Percentiles rank a stretch among this genome's conserved stretches.
phyloP scores from a whole-genome alignment of 2,113 vertebrate genomes.

The Myotis brandtii region DNA sequence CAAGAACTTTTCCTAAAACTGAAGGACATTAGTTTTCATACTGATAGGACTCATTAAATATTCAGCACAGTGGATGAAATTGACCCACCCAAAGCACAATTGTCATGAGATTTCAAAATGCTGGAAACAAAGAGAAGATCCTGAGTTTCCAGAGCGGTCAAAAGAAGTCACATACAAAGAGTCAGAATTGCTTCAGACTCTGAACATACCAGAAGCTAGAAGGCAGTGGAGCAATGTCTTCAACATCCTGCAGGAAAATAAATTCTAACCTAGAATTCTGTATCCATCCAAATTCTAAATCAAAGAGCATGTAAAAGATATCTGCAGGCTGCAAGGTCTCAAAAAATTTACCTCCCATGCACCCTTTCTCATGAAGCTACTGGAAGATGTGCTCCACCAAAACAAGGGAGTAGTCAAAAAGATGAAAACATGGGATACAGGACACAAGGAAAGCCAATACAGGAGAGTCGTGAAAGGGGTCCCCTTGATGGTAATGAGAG shows the following conservation, averaged over 20 bases:
- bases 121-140: slow-evolving; percentile 40
- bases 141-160: slow-evolving; percentile 42
- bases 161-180: slow-evolving; percentile 23
- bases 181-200: not conserved
- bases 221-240: not conserved
- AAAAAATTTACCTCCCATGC: slow-evolving; percentile 30
- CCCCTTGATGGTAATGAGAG: not conserved
- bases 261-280: slow-evolving; percentile 9
- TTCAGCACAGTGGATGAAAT: slow-evolving; percentile 1
- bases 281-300: slow-evolving; percentile 40
- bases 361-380: slow-evolving; percentile 61
- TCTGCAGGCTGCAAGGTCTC: not conserved
- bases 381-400: not conserved
- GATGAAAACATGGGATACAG: not conserved
- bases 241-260: slow-evolving; percentile 49
- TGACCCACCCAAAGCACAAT: slow-evolving; percentile 11
- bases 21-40: slow-evolving; percentile 10
- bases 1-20: slow-evolving; percentile 47
- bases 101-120: slow-evolving; percentile 42
- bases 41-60: not conserved
- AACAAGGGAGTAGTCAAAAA: not conserved
- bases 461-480: not conserved
- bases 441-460: not conserved
- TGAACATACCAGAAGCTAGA: not conserved
- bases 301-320: not conserved